phyloP scores from a whole-genome alignment of 1,140 invertebrate species.

The Helicorthomorpha holstii region DNA sequence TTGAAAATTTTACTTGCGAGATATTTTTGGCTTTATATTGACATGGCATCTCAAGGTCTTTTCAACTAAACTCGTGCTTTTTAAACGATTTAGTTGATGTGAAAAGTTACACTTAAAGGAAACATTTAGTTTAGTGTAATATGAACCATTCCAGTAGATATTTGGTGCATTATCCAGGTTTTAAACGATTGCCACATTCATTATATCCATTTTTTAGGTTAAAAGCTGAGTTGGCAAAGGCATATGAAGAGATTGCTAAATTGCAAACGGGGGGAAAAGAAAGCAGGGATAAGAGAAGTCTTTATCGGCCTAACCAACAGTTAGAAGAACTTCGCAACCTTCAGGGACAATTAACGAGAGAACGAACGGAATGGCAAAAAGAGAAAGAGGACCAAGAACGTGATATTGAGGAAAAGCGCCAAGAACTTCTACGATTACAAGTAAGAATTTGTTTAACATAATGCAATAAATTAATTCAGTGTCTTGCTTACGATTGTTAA shows the following conservation, averaged over 20 bases:
- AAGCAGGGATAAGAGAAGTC: conserved; percentile 20
- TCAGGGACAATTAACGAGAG: conserved; percentile 56
- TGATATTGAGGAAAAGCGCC: conserved; percentile 44
- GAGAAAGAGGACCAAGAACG: conserved; percentile 33
- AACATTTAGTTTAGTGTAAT: neutral
- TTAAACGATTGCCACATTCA: too few relatives aligned
- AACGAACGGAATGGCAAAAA: conserved; percentile 55
- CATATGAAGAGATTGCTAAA: conserved; percentile 20
- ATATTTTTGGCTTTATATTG: too few relatives aligned
- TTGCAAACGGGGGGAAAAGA: conserved; percentile 11
- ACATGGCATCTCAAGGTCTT: too few relatives aligned
- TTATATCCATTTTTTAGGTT: conserved; percentile 33
- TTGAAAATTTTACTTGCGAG: too few relatives aligned
- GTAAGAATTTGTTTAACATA: conserved; percentile 20
- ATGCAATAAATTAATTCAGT: too few relatives aligned
- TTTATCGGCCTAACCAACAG: conserved; percentile 48
- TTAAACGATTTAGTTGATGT: too few relatives aligned
- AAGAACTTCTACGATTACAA: conserved; percentile 36
- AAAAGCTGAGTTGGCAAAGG: conserved; percentile 42
- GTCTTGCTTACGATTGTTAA: too few relatives aligned
- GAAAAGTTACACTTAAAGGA: neutral
- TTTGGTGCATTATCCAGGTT: too few relatives aligned
- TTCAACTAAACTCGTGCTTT: too few relatives aligned
- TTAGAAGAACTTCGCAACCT: conserved; percentile 52
- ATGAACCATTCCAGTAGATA: neutral